Percentiles rank a stretch among this genome's conserved stretches.
phyloP scores from a whole-genome alignment of 2,888 invertebrate genomes.

The Meteorus colon region DNA sequence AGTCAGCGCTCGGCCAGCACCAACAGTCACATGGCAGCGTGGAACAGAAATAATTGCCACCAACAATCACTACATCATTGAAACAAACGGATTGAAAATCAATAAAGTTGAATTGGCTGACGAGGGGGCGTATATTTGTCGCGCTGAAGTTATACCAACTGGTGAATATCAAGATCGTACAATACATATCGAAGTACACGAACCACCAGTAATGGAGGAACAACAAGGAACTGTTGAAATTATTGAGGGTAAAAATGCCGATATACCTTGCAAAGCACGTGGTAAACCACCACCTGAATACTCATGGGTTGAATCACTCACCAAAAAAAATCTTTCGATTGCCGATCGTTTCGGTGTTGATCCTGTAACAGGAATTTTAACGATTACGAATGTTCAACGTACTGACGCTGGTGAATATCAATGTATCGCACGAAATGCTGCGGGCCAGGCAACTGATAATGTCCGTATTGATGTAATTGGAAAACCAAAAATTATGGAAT shows the following conservation, averaged over 20 bases:
- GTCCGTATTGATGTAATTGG: constrained; percentile 82
- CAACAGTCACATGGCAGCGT: constrained; percentile 90
- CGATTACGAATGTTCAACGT: constrained; percentile 83
- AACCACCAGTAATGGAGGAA: constrained; percentile 82
- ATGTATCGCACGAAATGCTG: constrained; percentile 87
- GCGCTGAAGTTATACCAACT: constrained; percentile 88
- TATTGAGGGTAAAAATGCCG: constrained; percentile 86
- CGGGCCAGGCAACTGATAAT: constrained; percentile 82
- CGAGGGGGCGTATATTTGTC: constrained; percentile 90
- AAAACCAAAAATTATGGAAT: constrained; percentile 86
- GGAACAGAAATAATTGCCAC: constrained; percentile 82
- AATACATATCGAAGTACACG: constrained; percentile 88
- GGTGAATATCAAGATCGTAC: constrained; percentile 85
- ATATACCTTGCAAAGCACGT: constrained; percentile 84
- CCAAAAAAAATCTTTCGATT: constrained; percentile 82
- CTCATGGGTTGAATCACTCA: constrained; percentile 86
- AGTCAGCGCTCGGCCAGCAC: constrained; percentile 89
- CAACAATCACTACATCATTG: constrained; percentile 83
- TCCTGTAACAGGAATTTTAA: constrained; percentile 81
- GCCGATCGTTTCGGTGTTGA: constrained; percentile 83
- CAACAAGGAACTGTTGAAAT: constrained; percentile 79
- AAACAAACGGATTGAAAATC: constrained; percentile 84
- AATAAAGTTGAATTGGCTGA: constrained; percentile 86
- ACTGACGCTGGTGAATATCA: constrained; percentile 87
- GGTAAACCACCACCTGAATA: constrained; percentile 91